phyloP scores from a whole-genome alignment of 1,140 invertebrate species.

The Samia ricini region DNA sequence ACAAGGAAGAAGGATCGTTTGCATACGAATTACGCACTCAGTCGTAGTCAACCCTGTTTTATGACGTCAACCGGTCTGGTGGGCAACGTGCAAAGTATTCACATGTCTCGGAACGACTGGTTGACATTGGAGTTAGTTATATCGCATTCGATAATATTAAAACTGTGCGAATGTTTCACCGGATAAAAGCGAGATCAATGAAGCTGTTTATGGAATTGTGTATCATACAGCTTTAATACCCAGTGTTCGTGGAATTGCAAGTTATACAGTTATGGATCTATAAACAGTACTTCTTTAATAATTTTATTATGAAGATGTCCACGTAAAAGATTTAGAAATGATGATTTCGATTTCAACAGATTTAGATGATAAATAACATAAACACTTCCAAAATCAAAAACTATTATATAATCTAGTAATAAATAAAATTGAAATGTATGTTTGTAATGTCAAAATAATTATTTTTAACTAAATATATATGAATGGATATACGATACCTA shows the following conservation, averaged over 20 bases:
- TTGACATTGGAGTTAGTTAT: conserved; percentile 2
- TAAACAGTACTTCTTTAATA: neutral
- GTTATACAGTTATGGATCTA: neutral
- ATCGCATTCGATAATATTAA: neutral
- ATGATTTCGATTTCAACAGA: neutral
- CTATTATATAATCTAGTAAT: too few relatives aligned
- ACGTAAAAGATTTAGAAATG: neutral
- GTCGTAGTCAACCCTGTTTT: neutral
- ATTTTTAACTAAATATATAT: too few relatives aligned
- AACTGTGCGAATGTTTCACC: neutral
- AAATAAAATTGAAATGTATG: too few relatives aligned
- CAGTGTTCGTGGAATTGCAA: neutral
- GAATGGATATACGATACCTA: too few relatives aligned
- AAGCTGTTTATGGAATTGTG: neutral
- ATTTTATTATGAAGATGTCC: neutral
- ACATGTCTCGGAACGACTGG: conserved; percentile 3
- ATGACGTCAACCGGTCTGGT: conserved; percentile 4
- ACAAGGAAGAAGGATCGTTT: neutral
- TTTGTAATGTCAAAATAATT: too few relatives aligned
- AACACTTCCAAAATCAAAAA: too few relatives aligned
- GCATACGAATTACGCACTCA: conserved; percentile 3
- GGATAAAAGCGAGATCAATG: neutral
- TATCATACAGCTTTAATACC: neutral
- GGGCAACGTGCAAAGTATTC: conserved; percentile 9
- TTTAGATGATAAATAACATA: too few relatives aligned